Conservation (phyloP, 35 echinoderm and acorn worm genomes). For the Ptychodera flava region DNA sequence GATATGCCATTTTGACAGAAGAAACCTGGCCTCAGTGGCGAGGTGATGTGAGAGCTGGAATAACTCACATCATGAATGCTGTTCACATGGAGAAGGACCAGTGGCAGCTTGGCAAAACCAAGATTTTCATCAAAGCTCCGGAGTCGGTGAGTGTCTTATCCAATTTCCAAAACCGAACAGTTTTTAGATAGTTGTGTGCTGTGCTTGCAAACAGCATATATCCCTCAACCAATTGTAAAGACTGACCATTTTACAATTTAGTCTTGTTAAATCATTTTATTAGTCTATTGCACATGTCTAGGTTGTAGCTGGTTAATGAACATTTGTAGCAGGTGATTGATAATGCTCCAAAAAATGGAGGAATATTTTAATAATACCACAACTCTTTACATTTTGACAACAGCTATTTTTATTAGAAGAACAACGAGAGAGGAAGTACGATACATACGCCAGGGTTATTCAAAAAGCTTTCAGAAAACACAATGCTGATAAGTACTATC, state of each 20-base stretch:
- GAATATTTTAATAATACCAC: no score
- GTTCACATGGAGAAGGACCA: constrained; percentile 95
- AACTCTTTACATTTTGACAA: no score
- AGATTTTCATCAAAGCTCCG: constrained; percentile 92
- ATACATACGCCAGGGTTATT: constrained; percentile 72
- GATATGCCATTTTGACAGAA: constrained; percentile 81
- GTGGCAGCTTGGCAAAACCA: constrained; percentile 82
- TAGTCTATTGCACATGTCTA: no score
- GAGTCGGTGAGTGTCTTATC: constrained; percentile 84
- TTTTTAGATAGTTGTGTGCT: no score
- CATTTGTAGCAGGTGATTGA: no score
- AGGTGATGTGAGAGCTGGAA: constrained; percentile 58
- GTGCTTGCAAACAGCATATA: no score
- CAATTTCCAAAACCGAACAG: no score
- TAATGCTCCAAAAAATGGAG: no score
- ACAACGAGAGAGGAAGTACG: constrained; percentile 93
- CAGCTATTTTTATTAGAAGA: constrained; percentile 94
- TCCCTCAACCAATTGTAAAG: no score
- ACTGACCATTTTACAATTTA: no score
- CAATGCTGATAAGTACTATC: constrained; percentile 96
- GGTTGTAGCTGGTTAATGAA: no score
- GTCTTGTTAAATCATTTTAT: not conserved
- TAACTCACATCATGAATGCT: constrained; percentile 73
- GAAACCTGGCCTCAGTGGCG: constrained; percentile 90
- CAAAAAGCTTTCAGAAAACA: constrained; percentile 93